Percentiles rank a stretch among this genome's conserved stretches.
These are phyloP conservation scores for Labeo calbasu DNA, from an alignment of 2,797 vertebrate species.

Conservation along the genomic window DNA sequence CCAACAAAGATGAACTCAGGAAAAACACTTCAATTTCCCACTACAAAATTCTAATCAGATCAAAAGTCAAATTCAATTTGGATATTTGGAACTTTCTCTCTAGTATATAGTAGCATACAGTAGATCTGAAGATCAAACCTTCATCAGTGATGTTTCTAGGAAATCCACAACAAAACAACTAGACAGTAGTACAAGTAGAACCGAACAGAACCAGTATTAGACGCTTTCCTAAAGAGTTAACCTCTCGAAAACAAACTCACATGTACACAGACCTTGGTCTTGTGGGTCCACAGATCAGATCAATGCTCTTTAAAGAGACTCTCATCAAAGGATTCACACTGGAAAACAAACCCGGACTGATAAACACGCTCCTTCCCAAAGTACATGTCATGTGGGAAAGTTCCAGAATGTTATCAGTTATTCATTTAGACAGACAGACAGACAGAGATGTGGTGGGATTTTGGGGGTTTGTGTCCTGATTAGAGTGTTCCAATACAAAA, in stretches of 20 bases:
- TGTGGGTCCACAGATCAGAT: constrained; percentile 46
- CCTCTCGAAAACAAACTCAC: constrained; percentile 29
- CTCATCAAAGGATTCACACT: constrained; percentile 42
- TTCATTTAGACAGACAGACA: background rate
- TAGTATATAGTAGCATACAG: background rate
- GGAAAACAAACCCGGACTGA: constrained; percentile 51
- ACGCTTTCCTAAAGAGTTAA: constrained; percentile 7
- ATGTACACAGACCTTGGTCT: constrained; percentile 51
- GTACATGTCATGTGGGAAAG: background rate
- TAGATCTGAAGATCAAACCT: background rate
- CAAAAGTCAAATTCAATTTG: background rate
- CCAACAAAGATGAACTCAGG: background rate
- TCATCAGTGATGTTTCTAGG: background rate
- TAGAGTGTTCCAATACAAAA: background rate
- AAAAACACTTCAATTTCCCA: background rate
- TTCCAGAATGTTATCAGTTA: background rate
- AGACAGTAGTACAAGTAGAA: background rate
- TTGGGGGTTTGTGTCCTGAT: background rate
- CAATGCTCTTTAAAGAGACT: constrained; percentile 46
- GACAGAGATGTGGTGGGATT: background rate
- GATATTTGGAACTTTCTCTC: background rate
- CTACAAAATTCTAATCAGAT: background rate
- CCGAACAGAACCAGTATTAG: background rate
- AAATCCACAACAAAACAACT: background rate
- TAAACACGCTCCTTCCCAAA: constrained; percentile 8